phyloP scores from a whole-genome alignment of 1,140 invertebrate genomes.

The Papilio dardanus region DNA sequence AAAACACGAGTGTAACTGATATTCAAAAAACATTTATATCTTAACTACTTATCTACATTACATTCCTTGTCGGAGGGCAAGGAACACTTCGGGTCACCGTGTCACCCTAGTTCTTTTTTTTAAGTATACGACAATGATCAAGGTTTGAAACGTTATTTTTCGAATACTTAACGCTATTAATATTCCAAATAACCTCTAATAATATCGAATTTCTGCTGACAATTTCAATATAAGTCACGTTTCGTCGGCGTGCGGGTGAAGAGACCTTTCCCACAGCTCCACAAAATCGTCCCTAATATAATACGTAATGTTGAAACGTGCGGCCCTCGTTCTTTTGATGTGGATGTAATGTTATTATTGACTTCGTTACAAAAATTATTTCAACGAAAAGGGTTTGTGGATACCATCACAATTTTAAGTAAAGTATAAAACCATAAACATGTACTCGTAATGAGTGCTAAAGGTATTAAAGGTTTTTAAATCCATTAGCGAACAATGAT shows the following conservation, averaged over 20 bases:
- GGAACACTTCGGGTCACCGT: too few relatives aligned
- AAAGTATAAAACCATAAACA: not conserved
- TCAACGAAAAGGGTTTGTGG: constrained; percentile 3
- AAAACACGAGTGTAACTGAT: too few relatives aligned
- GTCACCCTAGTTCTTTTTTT: too few relatives aligned
- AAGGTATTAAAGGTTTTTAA: not conserved
- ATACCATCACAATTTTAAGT: not conserved
- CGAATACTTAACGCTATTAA: not conserved
- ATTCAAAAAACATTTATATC: too few relatives aligned
- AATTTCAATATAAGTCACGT: constrained; percentile 28
- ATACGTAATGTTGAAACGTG: not conserved
- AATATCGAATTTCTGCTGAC: not conserved
- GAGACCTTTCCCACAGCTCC: constrained; percentile 1
- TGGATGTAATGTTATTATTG: constrained; percentile 25
- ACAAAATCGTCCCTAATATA: constrained; percentile 22
- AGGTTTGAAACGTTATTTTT: not conserved
- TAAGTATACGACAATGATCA: not conserved
- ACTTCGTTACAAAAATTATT: constrained; percentile 25
- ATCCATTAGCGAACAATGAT: not conserved
- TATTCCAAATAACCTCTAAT: not conserved
- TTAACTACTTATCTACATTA: too few relatives aligned
- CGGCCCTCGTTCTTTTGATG: constrained; percentile 1
- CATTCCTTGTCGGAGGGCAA: too few relatives aligned
- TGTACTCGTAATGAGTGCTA: not conserved
- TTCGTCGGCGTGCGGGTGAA: not conserved